Conservation (phyloP, 2,888 invertebrate species). For the Atrina japonica region DNA sequence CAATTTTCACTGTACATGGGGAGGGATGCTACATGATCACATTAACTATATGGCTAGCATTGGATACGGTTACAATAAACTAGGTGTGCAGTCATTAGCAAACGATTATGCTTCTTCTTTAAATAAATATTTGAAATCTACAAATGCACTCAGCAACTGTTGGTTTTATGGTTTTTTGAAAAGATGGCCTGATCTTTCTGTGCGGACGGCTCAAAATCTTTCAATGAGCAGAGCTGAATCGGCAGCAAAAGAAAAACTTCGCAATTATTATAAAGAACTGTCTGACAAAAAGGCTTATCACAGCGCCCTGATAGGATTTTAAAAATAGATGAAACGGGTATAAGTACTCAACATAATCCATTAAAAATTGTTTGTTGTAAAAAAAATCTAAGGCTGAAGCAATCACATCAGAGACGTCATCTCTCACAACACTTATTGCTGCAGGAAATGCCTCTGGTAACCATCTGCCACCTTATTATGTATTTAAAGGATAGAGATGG, state of each 20-base stretch:
- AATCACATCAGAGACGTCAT: slow-evolving; percentile 34
- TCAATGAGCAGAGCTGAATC: slow-evolving; percentile 31
- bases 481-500: slow-evolving; percentile 48
- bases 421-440: slow-evolving; percentile 40
- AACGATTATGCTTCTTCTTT: slow-evolving; percentile 34
- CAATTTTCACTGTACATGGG: slow-evolving; percentile 18
- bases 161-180: slow-evolving; percentile 47
- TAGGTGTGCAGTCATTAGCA: slow-evolving; percentile 32
- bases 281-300: slow-evolving; percentile 13
- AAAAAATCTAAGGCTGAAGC: slow-evolving; percentile 21
- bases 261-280: slow-evolving; percentile 41
- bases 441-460: slow-evolving; percentile 45
- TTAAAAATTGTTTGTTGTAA: slow-evolving; percentile 40
- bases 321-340: slow-evolving; percentile 47
- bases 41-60: slow-evolving; percentile 40
- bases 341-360: slow-evolving; percentile 44
- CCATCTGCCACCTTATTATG: slow-evolving; percentile 41
- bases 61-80: slow-evolving; percentile 38
- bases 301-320: slow-evolving; percentile 39
- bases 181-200: slow-evolving; percentile 41
- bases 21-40: slow-evolving; percentile 32
- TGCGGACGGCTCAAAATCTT: slow-evolving; percentile 39
- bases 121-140: not conserved
- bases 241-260: slow-evolving; percentile 32
- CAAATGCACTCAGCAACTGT: slow-evolving; percentile 6